phyloP scores from a whole-genome alignment of 2,888 invertebrate species.

The Pristionchus arcanus region DNA sequence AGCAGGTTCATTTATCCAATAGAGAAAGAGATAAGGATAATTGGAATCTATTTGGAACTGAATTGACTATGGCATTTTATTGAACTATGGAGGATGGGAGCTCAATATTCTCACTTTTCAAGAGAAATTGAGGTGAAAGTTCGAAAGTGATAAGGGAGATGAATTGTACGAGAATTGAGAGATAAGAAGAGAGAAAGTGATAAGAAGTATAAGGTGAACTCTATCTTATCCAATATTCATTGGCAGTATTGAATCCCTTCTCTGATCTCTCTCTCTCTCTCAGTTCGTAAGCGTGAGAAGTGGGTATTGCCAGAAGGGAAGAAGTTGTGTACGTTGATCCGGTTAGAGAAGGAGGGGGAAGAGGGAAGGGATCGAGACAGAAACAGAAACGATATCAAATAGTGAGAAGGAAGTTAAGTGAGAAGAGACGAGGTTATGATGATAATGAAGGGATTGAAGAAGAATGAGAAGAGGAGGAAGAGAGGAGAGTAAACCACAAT shows the following conservation, averaged over 20 bases:
- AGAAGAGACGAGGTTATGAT: neutral
- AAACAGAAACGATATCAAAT: neutral
- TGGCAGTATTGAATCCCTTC: neutral
- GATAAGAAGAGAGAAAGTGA: conserved; percentile 9
- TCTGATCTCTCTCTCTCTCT: neutral
- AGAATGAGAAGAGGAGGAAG: neutral
- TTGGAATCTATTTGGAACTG: conserved; percentile 37
- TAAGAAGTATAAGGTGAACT: neutral
- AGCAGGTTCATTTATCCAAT: conserved; percentile 9
- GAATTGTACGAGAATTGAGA: neutral
- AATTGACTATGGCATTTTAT: neutral
- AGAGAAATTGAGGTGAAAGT: neutral
- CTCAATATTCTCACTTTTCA: neutral
- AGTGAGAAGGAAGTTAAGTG: neutral
- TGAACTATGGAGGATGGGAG: neutral
- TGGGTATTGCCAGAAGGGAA: neutral
- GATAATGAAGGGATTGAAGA: neutral
- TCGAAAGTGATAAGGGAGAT: conserved; percentile 1
- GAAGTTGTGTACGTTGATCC: conserved; percentile 14
- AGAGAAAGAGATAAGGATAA: conserved; percentile 18
- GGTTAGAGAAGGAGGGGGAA: conserved; percentile 16
- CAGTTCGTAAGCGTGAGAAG: neutral
- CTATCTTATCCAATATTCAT: neutral
- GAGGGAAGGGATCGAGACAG: neutral
- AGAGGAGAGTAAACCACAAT: conserved; percentile 3